Evolutionary conservation across 2,113 vertebrate genomes (phyloP), one percentile per base, ranked within the genome.

Genomic region (Notarius lentiginosus): DNA sequence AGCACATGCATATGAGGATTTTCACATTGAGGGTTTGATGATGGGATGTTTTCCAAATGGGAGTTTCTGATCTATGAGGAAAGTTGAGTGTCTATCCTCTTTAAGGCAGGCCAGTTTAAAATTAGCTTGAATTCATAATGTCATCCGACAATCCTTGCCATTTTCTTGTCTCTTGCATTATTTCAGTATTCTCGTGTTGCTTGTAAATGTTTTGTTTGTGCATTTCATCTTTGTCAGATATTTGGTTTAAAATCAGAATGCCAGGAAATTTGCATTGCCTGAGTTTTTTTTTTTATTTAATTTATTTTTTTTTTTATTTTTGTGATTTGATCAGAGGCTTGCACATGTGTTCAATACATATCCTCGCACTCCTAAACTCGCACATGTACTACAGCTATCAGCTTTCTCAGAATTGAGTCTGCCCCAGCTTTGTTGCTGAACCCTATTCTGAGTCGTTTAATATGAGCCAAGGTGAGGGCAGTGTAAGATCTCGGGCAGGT

Each of bases 81-180:
- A 66, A 72, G 65, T 68, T 47, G 47, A 76, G 79, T 30, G n/a
- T 60, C 75, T 58, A 47, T 11, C 11, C 10, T 86, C 27, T 75
- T 88, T 76, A 60, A 61, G n/a, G 34, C 60, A 75, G 56, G 11
- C 1, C 30, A 68, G 12, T 73, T 56, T 20, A 47, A 58, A 58
- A 60, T 41, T 81, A 83, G 24, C 24, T 60, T 88, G 65, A 79
- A 56, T n/a, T 24, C 5, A 47, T 83, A 27, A 41, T 14, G 63
- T 53, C 24, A 15, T 68, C 47, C 65, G 30, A 41, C 27, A 66
- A 18, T 70, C 84, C 86, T 81, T 82, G 68, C 82, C 81, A 79
- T 79, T 73, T 87, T 88, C 84, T 88, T 90, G 84, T 85, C 79
- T 91, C 75, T 90, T 91, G 86, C 84, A 84, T 90, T 87, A 51